Evolutionary conservation across 2,797 vertebrate species (phyloP).

Genomic region (Avahi laniger): DNA sequence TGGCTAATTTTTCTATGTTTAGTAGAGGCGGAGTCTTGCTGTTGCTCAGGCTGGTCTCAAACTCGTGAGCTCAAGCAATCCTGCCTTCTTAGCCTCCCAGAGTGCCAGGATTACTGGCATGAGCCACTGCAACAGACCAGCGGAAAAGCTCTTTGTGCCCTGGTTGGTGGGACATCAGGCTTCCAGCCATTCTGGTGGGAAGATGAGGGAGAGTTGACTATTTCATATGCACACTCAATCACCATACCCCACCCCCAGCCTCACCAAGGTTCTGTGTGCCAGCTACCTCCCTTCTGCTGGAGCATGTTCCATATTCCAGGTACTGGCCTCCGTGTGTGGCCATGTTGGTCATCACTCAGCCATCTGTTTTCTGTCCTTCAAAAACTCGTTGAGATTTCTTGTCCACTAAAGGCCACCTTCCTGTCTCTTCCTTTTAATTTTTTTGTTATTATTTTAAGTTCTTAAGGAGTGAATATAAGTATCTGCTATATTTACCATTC

Average conservation of each 20-base stretch:
- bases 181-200: not conserved
- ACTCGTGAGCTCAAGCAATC: no score
- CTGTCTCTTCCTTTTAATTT: conserved; percentile 41
- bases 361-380: conserved; percentile 48
- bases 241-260: not conserved
- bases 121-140: no score
- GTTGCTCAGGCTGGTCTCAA: no score
- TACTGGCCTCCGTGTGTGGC: not conserved
- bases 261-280: not conserved
- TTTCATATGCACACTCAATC: not conserved
- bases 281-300: not conserved
- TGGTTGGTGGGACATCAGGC: not conserved
- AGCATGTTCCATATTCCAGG: not conserved
- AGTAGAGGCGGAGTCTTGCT: no score
- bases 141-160: not conserved
- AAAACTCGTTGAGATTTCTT: not conserved
- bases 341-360: not conserved
- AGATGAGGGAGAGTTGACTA: not conserved
- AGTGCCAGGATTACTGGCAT: no score
- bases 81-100: no score
- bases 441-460: not conserved
- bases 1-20: no score
- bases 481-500: not conserved
- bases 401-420: not conserved
- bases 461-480: conserved; percentile 21